Evolutionary conservation across 64 coral and sea anemone genomes (phyloP).

Genomic region (Astreopora myriophthalma): DNA sequence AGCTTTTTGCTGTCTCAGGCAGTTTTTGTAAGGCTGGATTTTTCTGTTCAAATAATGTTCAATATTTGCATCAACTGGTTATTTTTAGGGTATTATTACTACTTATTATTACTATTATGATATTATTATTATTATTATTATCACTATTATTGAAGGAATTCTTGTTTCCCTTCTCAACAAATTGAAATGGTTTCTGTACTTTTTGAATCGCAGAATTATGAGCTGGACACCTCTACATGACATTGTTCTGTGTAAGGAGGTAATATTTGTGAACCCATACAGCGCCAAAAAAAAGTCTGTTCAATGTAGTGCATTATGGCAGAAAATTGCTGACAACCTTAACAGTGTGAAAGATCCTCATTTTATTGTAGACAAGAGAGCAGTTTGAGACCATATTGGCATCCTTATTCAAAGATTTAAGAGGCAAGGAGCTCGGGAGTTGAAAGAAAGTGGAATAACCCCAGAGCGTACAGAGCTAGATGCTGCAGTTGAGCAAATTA

Average conservation of each 20-base stretch:
- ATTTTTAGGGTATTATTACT: too few relatives aligned
- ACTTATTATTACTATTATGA: too few relatives aligned
- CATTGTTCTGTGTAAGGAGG: conserved; percentile 4
- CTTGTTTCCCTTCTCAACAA: too few relatives aligned
- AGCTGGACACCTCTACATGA: conserved; percentile 49
- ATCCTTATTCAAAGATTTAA: conserved; percentile 46
- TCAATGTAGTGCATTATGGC: conserved; percentile 19
- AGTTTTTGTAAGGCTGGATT: too few relatives aligned
- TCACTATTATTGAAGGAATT: too few relatives aligned
- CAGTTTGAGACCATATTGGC: conserved; percentile 40
- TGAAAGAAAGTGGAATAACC: conserved; percentile 56
- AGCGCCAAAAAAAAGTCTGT: conserved; percentile 44
- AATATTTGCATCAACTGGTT: too few relatives aligned
- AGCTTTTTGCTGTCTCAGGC: too few relatives aligned
- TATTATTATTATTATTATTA: too few relatives aligned
- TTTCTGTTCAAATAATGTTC: too few relatives aligned
- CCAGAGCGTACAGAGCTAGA: background rate
- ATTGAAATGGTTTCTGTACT: background rate
- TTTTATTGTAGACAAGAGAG: conserved; percentile 54
- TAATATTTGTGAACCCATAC: conserved; percentile 28
- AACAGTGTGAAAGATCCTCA: conserved; percentile 32
- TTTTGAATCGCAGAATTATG: background rate
- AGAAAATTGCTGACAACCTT: conserved; percentile 41
- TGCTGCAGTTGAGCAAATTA: background rate
- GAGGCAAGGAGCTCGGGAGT: conserved; percentile 39